Base-by-base conservation (phyloP, 2,888 invertebrate species). In the Norana najaformis region DNA sequence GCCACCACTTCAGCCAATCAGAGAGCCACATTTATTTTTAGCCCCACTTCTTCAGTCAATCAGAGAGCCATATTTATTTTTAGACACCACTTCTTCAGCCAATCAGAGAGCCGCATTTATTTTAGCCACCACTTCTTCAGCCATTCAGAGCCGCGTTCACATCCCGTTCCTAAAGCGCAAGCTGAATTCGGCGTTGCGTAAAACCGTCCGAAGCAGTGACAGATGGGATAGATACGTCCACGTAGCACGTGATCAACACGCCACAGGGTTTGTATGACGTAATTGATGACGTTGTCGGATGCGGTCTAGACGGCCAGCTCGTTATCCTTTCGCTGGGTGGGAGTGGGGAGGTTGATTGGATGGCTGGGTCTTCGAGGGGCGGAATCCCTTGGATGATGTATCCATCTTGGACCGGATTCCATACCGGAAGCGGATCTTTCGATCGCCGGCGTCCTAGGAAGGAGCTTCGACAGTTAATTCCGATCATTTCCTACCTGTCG, bases 231-330 rank as follows among this genome's bases (percentile, higher is more conserved):
- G 69, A n/a, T 69, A 69, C 69, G 69, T n/a, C 30, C 69, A n/a
- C 8, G 69, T n/a, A n/a, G 30, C 69, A 69, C 69, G 69, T 69
- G 69, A 69, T 69, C 69, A 69, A 4, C 11, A n/a, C 69, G 69
- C 69, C 69, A n/a, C 69, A 0, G 6, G 69, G 69, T 69, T n/a
- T 69, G 30, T 69, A 69, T 69, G 69, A 69, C 69, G 69, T 69
- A 69, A 69, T 69, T 69, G n/a, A 69, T 69, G 69, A 69, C 69
- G 69, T 69, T n/a, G 69, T 69, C 69, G 69, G 69, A 69, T 69
- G 69, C n/a, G n/a, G n/a, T n/a, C n/a, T n/a, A n/a, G n/a, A n/a
- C n/a, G n/a, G n/a, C 69, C 69, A n/a, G 69, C 69, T 69, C 69
- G 69, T 69, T 69, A 30, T n/a, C 69, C 69, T n/a, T 11, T 69